Evolutionary conservation across 2,797 vertebrate genomes (phyloP), one percentile per base, ranked within the genome.

Genomic region (Periophthalmus magnuspinnatus): DNA sequence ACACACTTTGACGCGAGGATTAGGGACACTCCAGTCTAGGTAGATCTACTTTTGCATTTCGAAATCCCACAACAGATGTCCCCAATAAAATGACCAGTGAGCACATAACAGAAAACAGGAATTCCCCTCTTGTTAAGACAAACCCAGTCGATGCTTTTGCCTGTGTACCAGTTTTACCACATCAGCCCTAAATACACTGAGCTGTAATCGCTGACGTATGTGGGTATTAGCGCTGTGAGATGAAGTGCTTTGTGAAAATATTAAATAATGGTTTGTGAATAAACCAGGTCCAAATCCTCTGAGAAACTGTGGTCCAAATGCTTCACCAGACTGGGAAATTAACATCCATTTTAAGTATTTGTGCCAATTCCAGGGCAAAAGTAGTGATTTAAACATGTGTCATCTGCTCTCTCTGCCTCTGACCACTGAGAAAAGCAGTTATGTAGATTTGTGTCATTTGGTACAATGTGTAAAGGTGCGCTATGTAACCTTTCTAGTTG

Each of bases 191-290:
- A 80, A 78, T 63, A 69, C 62, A 78, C 64, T 22, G 58, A 33
- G 61, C 78, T 76, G 85, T 74, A 80, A 72, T 69, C 68, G 74
- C 54, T 74, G 73, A 75, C 17, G 64, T 68, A 79, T 83, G 68
- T 1, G 66, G 55, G 82, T 77, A 84, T 84, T 84, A 84, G 80
- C 66, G 56, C 62, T 81, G 78, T 67, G 54, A 83, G 84, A 90
- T 87, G 78, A 85, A 76, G 67, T 77, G 77, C 33, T 58, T 56
- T 76, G 80, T 74, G 84, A 74, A 77, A 74, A 86, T 75, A 72
- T 84, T 70, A 81, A 78, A 82, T 79, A 71, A 78, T 72, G 72
- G 74, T 73, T 81, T 66, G 76, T 84, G 84, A 80, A 81, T 70
- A 36, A 64, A 47, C 34, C 19, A 50, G 63, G 36, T 28, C 28